Evolutionary conservation across 2,113 vertebrate species (phyloP).

Genomic region (Meriones unguiculatus): DNA sequence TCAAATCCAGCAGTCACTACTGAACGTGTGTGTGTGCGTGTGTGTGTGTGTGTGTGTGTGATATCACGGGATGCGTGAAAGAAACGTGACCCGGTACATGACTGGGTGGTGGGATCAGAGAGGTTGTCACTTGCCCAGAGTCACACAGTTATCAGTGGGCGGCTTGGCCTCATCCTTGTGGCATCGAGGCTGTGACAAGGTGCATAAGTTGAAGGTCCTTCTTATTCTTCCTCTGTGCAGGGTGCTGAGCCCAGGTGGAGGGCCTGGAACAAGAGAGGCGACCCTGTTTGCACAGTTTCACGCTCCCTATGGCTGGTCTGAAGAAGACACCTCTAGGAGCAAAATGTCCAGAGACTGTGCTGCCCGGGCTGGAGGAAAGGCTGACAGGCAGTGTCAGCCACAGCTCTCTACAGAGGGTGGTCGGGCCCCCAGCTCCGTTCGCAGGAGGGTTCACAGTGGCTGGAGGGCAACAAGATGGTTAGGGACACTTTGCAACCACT

Average conservation of each 20-base stretch:
- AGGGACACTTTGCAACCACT: background rate
- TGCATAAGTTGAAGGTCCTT: background rate
- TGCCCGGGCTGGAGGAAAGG: background rate
- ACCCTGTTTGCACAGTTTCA: no score
- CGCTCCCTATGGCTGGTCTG: no score
- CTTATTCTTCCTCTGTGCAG: background rate
- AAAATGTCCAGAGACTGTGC: background rate
- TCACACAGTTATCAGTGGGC: background rate
- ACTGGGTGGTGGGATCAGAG: background rate
- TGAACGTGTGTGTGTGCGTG: background rate
- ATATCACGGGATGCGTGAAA: background rate
- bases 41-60: background rate
- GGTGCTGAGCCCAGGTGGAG: background rate
- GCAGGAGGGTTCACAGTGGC: no score
- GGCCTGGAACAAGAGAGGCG: background rate
- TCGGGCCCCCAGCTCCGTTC: background rate
- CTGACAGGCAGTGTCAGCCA: no score
- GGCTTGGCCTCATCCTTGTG: background rate
- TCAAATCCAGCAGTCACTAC: background rate
- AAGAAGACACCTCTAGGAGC: background rate
- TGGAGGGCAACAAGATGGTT: no score
- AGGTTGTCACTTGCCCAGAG: background rate
- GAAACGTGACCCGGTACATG: no score
- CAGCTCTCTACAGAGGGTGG: background rate
- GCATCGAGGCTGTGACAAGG: background rate